Evolutionary conservation across 2,888 invertebrate species (phyloP).

Genomic region (Ectemnius lituratus): DNA sequence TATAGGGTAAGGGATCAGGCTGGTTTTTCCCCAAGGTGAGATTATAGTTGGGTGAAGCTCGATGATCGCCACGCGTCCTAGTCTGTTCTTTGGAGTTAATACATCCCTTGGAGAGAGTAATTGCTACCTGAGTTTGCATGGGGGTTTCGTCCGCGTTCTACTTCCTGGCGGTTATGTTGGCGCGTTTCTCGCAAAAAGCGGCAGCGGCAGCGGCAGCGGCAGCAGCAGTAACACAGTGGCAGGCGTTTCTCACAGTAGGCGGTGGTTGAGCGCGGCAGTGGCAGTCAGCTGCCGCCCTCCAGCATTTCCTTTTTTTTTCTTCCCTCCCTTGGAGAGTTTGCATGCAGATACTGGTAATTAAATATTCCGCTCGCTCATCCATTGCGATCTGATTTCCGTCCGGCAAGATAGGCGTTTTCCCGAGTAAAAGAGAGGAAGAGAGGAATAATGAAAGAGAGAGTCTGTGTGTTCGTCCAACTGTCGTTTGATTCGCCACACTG

Average conservation of each 20-base stretch:
- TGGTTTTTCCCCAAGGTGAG: no score
- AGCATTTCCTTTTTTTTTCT: neutral
- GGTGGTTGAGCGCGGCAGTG: no score
- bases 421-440: conserved; percentile 1
- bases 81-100: conserved; percentile 23
- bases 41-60: no score
- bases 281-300: no score
- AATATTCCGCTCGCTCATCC: conserved; percentile 22
- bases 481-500: conserved; percentile 17
- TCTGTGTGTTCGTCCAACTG: conserved; percentile 29
- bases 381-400: conserved; percentile 15
- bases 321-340: neutral
- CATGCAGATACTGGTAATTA: neutral
- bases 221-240: no score
- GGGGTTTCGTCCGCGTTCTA: neutral
- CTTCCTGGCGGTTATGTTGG: conserved; percentile 7
- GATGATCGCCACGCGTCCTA: conserved; percentile 4
- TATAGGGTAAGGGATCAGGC: no score
- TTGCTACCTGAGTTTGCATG: conserved; percentile 35
- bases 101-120: conserved; percentile 31
- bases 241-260: no score
- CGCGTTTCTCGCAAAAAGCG: conserved; percentile 32
- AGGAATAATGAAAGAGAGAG: conserved; percentile 33
- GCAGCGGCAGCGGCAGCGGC: no score
- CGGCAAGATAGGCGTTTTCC: neutral